These are phyloP conservation scores for Uromys caudimaculatus DNA, from an alignment of 2,797 vertebrate genomes.

Conservation along the genomic window DNA sequence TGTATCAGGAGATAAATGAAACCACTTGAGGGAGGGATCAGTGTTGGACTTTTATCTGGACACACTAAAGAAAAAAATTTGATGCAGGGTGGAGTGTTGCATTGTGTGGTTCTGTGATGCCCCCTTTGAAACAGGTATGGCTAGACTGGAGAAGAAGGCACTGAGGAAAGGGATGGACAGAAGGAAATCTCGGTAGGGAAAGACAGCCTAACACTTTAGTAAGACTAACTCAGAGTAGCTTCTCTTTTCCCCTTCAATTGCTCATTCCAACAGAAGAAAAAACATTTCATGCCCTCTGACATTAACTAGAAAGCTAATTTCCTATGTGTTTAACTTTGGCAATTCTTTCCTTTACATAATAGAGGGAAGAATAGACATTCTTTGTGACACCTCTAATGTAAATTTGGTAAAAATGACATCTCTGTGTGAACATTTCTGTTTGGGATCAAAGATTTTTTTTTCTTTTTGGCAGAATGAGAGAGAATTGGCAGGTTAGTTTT, in stretches of 20 bases:
- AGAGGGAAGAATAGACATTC: conserved; percentile 82
- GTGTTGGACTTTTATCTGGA: not conserved
- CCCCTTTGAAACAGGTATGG: not conserved
- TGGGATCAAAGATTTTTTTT: conserved; percentile 78
- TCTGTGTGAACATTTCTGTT: conserved; percentile 84
- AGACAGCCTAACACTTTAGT: conserved; percentile 41
- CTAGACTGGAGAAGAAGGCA: not conserved
- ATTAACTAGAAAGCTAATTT: conserved; percentile 83
- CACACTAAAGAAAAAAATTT: not conserved
- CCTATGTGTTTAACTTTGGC: conserved; percentile 84
- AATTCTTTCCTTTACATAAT: conserved; percentile 78
- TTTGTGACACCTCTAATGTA: conserved; percentile 80
- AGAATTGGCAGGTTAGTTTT: conserved; percentile 83
- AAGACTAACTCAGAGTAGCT: conserved; percentile 46
- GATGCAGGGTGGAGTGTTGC: not conserved
- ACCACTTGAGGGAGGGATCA: not conserved
- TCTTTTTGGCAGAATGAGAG: conserved; percentile 78
- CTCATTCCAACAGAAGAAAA: conserved; percentile 69
- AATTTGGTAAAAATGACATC: conserved; percentile 84
- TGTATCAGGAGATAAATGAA: conserved; percentile 9
- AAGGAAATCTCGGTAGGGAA: conserved; percentile 24
- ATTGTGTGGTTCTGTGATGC: not conserved
- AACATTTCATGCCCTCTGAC: conserved; percentile 75
- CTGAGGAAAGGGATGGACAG: not conserved
- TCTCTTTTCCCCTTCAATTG: conserved; percentile 62